Evolutionary conservation across 1,140 invertebrate species (phyloP).

Genomic region (Zophobas morio): DNA sequence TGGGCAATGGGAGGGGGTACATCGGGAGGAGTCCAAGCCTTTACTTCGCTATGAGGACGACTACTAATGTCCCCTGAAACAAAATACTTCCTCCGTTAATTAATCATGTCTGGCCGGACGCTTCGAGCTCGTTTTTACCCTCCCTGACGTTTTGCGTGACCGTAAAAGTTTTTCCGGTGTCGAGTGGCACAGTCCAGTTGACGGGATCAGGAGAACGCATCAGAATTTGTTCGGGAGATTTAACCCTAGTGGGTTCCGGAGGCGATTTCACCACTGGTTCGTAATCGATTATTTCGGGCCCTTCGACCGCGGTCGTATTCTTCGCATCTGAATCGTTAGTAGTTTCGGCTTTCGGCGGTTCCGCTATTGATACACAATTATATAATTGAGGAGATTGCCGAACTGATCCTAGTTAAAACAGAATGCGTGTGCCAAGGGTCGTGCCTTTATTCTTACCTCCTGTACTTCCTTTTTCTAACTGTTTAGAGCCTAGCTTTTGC

Average conservation of each 20-base stretch:
- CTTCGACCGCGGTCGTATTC: constrained; percentile 49
- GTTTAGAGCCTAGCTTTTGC: constrained; percentile 60
- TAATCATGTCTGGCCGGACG: neutral
- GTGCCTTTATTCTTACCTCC: constrained; percentile 64
- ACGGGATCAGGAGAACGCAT: constrained; percentile 92
- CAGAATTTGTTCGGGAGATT: constrained; percentile 92
- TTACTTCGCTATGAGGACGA: constrained; percentile 80
- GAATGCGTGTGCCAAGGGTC: constrained; percentile 66
- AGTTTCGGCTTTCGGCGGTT: constrained; percentile 57
- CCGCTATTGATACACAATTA: constrained; percentile 52
- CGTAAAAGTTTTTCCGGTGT: constrained; percentile 93
- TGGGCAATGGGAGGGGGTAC: constrained; percentile 75
- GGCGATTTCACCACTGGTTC: constrained; percentile 89
- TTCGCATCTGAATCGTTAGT: constrained; percentile 29
- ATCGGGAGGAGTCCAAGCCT: constrained; percentile 77
- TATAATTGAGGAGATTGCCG: constrained; percentile 19
- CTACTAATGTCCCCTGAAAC: constrained; percentile 66
- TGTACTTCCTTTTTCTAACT: constrained; percentile 62
- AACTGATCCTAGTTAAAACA: constrained; percentile 16
- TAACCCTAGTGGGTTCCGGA: constrained; percentile 91
- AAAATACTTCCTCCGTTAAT: constrained; percentile 32
- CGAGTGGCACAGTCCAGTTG: constrained; percentile 94
- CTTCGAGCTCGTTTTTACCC: constrained; percentile 71
- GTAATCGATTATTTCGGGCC: constrained; percentile 69
- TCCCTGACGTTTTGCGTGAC: constrained; percentile 92